Conservation (phyloP, 2,888 invertebrate species). For the Noctua janthina region DNA sequence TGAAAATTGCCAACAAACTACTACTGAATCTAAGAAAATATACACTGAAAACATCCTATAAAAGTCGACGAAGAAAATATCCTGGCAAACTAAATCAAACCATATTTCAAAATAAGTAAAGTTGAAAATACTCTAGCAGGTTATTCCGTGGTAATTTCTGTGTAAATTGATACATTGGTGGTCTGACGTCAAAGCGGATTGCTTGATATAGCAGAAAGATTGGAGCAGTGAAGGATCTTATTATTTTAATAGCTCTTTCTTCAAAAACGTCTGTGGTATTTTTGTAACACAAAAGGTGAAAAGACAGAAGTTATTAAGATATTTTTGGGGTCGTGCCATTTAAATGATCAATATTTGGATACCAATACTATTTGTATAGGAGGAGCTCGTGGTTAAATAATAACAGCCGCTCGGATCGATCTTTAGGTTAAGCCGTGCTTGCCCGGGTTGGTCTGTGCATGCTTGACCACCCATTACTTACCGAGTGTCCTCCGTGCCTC, state of each 20-base stretch:
- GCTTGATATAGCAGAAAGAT: conserved; percentile 34
- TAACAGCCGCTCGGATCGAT: too few relatives aligned
- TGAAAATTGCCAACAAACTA: conserved; percentile 33
- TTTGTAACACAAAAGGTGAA: background rate
- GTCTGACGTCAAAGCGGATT: conserved; percentile 51
- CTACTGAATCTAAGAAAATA: conserved; percentile 39
- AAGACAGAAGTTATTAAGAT: background rate
- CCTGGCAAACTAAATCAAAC: conserved; percentile 4
- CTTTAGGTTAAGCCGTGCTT: too few relatives aligned
- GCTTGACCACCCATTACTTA: too few relatives aligned
- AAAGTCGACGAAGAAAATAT: conserved; percentile 40
- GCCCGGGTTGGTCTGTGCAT: too few relatives aligned
- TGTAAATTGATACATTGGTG: conserved; percentile 62
- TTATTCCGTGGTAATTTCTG: conserved; percentile 44
- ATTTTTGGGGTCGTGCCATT: background rate
- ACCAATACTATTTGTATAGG: too few relatives aligned
- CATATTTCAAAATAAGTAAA: background rate
- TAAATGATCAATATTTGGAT: too few relatives aligned
- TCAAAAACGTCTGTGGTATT: conserved; percentile 12
- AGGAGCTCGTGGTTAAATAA: too few relatives aligned
- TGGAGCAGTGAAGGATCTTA: conserved; percentile 9
- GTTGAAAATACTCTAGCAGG: conserved; percentile 26
- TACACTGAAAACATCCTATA: conserved; percentile 30
- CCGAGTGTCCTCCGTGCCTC: too few relatives aligned
- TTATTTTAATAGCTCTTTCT: conserved; percentile 27